Conservation (phyloP, 2,113 vertebrate species). For the Neotragus moschatus region DNA sequence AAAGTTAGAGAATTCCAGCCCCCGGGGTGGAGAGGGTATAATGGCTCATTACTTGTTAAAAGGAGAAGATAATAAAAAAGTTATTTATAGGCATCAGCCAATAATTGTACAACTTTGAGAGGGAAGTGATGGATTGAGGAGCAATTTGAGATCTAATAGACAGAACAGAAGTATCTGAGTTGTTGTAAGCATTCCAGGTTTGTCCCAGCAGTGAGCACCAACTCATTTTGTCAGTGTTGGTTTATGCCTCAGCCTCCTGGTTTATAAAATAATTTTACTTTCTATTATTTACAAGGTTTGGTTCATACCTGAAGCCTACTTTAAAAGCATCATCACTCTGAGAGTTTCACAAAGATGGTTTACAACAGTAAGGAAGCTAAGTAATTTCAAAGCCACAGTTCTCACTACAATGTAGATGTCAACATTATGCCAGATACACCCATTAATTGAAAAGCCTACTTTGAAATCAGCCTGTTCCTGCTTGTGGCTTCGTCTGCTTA, state of each 20-base stretch:
- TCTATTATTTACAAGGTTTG: neutral
- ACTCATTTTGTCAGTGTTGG: neutral
- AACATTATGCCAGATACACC: neutral
- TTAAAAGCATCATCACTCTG: neutral
- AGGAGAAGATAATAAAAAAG: conserved; percentile 73
- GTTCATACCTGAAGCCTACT: neutral
- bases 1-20: conserved; percentile 46
- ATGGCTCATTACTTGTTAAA: conserved; percentile 63
- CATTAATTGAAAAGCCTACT: conserved; percentile 27
- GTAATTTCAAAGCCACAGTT: conserved; percentile 25
- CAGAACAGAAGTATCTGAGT: neutral
- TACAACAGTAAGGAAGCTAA: neutral
- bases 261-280: neutral
- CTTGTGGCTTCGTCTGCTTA: conserved; percentile 55
- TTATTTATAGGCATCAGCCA: conserved; percentile 59
- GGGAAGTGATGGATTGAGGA: neutral
- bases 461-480: neutral
- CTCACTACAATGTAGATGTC: neutral
- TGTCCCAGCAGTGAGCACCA: neutral
- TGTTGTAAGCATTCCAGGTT: neutral
- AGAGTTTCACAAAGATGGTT: neutral
- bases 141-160: neutral
- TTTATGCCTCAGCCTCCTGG: neutral
- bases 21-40: conserved; percentile 20
- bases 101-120: conserved; percentile 45